Evolutionary conservation across 2,888 invertebrate species (phyloP), one percentile per base, ranked within the genome.

Genomic region (Dynastes maya): DNA sequence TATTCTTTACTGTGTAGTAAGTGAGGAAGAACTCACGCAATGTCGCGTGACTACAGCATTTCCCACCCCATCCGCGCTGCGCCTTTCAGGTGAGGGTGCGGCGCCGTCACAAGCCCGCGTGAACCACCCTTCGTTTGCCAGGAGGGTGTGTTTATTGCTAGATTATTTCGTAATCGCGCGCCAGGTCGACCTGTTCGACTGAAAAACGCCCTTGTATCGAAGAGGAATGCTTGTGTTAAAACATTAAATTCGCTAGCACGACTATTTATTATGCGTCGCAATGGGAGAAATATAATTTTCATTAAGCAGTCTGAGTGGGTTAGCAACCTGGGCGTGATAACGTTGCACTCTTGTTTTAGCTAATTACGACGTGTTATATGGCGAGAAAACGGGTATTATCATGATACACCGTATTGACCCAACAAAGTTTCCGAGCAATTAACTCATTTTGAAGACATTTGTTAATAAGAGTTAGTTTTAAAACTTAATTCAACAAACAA

Each of bases 21-120:
- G 79, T 77, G 80, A 78, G 68, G 80, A 79, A 72, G 51, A 78
- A 76, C 78, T 74, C 81, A 82, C 82, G 82, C 82, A 78, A 82
- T 80, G 79, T 82, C 81, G 83, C 82, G 82, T 82, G 80, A 89
- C 89, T 67, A 58, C 58, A 67, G 58, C 58, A 55, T 67, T 64
- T 58, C 55, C 76, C 40, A 76, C 65, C 68, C 68, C 55, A 65
- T 55, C 77, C 40, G 16, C 87, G 84, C 87, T 82, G 81, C 80
- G 70, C 84, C 86, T 85, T 83, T 84, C 80, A 82, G 87, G 89
- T 89, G 90, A 89, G 90, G 88, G 89, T 86, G 86, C 77, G 77
- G 76, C 79, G 76, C 79, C 80, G 80, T 79, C 78, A 77, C 78
- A 81, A 77, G 81, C 68, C 79, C 58, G 70, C 51, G 68, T 49